A percentile compares a stretch with the other conserved stretches of the same genome.
These are phyloP conservation scores for Melipona beecheii DNA, from an alignment of 2,888 invertebrate genomes.

Conservation along the genomic window DNA sequence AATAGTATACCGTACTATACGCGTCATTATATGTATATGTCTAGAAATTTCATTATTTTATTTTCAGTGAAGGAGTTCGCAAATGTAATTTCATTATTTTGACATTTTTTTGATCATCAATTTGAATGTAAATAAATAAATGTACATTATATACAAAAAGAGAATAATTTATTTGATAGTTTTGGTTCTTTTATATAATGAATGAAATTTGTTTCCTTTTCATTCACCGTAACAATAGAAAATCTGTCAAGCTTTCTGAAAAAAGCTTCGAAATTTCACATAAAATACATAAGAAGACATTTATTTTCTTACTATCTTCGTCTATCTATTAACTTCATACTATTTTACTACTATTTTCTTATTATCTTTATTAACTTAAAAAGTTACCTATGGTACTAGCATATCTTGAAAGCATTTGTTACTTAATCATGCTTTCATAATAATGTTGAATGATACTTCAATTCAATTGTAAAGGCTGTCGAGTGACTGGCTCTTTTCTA, in stretches of 20 bases:
- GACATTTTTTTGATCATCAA: not conserved
- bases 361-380: not conserved
- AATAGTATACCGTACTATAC: too few species aligned
- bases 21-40: too few species aligned
- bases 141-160: too few species aligned
- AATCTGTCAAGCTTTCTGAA: not conserved
- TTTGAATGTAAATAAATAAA: not conserved
- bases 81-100: not conserved
- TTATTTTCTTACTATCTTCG: not conserved
- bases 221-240: not conserved
- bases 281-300: not conserved
- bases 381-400: too few species aligned
- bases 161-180: not conserved
- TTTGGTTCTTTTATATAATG: not conserved
- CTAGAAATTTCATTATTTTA: not conserved
- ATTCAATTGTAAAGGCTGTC: not conserved
- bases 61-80: not conserved
- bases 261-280: not conserved
- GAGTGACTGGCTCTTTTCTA: not conserved
- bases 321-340: not conserved
- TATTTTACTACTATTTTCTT: not conserved
- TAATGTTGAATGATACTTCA: not conserved
- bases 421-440: conserved; percentile 1
- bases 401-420: not conserved
- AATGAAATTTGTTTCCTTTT: too few species aligned